Conservation (phyloP, 2,797 vertebrate species). For the Tangara arthus region DNA sequence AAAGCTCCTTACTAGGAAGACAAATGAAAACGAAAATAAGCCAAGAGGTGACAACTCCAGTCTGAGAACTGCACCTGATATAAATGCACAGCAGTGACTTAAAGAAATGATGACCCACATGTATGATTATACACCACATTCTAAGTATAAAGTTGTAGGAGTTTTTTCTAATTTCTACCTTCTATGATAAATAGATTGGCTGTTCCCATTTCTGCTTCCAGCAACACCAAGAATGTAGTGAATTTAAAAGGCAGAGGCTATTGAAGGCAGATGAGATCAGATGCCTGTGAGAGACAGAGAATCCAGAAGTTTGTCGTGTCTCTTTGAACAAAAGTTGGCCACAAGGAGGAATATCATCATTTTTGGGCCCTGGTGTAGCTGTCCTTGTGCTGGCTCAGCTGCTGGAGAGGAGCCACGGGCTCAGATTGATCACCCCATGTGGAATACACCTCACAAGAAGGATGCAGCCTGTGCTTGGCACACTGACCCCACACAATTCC, state of each 20-base stretch:
- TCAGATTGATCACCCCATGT: neutral
- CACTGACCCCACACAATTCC: neutral
- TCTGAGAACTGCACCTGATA: neutral
- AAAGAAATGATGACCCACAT: neutral
- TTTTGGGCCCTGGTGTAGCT: neutral
- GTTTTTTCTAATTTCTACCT: neutral
- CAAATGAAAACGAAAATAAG: conserved; percentile 2
- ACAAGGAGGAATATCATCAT: neutral
- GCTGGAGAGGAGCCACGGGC: neutral
- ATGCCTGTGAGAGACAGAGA: neutral
- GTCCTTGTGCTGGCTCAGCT: conserved; percentile 46
- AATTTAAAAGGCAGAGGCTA: neutral
- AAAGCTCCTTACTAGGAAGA: neutral
- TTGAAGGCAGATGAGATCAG: neutral
- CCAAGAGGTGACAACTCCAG: neutral
- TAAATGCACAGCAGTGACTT: neutral
- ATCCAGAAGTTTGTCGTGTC: neutral
- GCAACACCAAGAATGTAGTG: neutral
- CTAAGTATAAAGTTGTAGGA: neutral
- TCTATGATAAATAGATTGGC: neutral
- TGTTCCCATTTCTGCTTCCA: neutral
- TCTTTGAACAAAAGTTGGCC: neutral
- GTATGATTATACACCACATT: neutral
- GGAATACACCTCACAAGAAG: conserved; percentile 16
- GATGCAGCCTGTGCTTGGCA: neutral